Evolutionary conservation across 2,888 invertebrate genomes (phyloP), one percentile per base, ranked within the genome.

Genomic region (Stenotaenia linearis): DNA sequence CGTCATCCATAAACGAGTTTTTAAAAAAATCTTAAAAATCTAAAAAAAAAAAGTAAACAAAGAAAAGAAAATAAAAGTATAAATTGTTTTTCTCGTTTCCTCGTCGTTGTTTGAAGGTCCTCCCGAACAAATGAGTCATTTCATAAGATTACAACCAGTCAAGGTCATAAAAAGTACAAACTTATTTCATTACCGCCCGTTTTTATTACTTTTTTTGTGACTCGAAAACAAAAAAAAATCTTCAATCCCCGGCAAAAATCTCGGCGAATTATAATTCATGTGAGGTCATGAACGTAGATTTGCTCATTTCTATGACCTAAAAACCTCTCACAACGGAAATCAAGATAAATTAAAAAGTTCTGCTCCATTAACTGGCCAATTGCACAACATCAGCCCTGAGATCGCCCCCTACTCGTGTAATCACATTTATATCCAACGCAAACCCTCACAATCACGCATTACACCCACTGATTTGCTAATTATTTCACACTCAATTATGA

Each of bases 301-400:
- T 69, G 69, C 69, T 69, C 69, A 69, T 69, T 69, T 69, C 69
- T 69, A 69, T 69, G 69, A 69, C 69, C 69, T 69, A 69, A 69
- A 69, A 69, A 69, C 69, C 69, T 69, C 69, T 69, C 69, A 69
- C 69, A 69, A 28, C 69, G 69, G 69, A 69, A 69, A 69, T 23
- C 25, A 69, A 69, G 69, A 69, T 28, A 69, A 69, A 69, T 69
- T 69, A 69, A 69, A 69, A 69, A 69, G 69, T 69, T 69, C 69
- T 69, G 69, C 69, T 69, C 69, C 69, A 69, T 69, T 69, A 69
- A 69, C 23, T 69, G 69, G 69, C 69, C 69, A 69, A 69, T 69
- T 69, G 69, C 69, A 69, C 69, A 69, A 69, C 25, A 69, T 69
- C 69, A 69, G 69, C 28, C 69, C 69, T 69, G 69, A 28, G 69